Conservation (phyloP, 2,888 invertebrate species). For the Allacma fusca region DNA sequence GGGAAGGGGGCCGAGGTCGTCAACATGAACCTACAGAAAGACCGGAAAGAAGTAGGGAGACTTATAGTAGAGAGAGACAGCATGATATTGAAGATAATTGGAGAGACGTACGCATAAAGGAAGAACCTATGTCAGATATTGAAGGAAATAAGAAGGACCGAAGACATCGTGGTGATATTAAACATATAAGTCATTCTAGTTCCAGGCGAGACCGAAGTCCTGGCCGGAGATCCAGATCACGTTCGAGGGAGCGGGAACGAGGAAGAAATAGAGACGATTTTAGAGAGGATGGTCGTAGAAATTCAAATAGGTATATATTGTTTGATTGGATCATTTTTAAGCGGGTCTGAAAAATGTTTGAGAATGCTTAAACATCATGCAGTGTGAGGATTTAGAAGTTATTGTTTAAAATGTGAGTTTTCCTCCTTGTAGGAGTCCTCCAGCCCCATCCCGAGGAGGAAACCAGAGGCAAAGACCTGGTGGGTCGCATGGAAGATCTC, state of each 20-base stretch:
- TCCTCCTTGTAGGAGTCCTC: no score
- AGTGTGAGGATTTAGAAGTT: no score
- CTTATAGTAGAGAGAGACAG: background rate
- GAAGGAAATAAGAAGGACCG: slow-evolving; percentile 29
- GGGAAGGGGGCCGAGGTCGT: background rate
- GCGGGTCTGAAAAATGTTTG: no score
- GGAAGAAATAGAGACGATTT: slow-evolving; percentile 4
- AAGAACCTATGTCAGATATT: slow-evolving; percentile 52
- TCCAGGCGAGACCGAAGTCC: background rate
- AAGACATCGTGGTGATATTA: background rate
- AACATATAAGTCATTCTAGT: background rate
- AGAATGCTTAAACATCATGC: no score
- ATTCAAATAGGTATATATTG: no score
- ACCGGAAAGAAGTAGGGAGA: no score
- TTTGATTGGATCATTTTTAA: no score
- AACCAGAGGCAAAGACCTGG: background rate
- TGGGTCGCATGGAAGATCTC: background rate
- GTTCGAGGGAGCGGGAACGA: background rate
- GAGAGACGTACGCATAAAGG: slow-evolving; percentile 51
- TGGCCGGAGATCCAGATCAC: background rate
- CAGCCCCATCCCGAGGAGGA: background rate
- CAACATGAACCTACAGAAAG: no score
- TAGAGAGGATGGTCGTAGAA: no score
- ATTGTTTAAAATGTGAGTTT: no score
- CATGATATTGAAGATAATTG: slow-evolving; percentile 38